These are phyloP conservation scores for Augochlorella aurata DNA, from an alignment of 2,888 invertebrate species.

Conservation along the genomic window DNA sequence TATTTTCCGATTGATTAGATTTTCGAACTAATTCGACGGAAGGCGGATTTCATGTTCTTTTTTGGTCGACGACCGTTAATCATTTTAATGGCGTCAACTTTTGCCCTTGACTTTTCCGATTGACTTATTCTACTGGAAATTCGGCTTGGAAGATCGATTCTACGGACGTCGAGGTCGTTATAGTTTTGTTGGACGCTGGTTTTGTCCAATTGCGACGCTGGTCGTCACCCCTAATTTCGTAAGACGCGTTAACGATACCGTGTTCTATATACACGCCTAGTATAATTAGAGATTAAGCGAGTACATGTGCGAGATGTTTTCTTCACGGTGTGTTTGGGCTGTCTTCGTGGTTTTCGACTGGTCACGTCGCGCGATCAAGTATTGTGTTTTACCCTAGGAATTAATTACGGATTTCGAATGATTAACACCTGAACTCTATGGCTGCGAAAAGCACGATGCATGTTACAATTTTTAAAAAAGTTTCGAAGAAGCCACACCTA, in stretches of 20 bases:
- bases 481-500: background rate
- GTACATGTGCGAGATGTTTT: constrained; percentile 4
- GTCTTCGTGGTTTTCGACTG: constrained; percentile 1
- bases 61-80: constrained; percentile 13
- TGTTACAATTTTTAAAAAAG: too few species aligned
- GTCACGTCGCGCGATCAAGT: background rate
- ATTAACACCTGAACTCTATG: too few species aligned
- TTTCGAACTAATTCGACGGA: background rate
- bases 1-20: constrained; percentile 6
- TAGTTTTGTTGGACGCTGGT: constrained; percentile 66
- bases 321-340: background rate
- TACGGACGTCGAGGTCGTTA: background rate
- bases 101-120: too few species aligned
- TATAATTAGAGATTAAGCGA: constrained; percentile 15
- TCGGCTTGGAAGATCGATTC: constrained; percentile 22
- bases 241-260: background rate
- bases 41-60: background rate
- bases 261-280: constrained; percentile 16
- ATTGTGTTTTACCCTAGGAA: background rate
- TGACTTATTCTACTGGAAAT: background rate
- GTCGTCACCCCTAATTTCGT: constrained; percentile 60
- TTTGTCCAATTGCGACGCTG: constrained; percentile 70
- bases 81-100: background rate
- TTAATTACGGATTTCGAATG: background rate
- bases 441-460: too few species aligned